phyloP scores from a whole-genome alignment of 1,140 invertebrate species.

The Stenopsyche tienmushanensis region DNA sequence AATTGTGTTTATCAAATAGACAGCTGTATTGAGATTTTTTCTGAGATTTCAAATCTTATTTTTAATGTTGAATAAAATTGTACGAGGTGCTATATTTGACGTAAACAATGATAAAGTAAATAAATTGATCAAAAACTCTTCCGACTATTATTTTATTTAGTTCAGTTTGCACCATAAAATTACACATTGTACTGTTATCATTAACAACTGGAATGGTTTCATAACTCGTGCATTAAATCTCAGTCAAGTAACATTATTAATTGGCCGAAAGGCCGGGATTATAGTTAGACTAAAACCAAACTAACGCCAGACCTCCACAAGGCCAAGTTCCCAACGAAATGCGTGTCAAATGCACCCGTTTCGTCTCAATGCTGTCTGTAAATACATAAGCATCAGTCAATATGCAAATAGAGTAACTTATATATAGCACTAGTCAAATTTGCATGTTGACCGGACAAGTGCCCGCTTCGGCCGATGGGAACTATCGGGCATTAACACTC shows the following conservation, averaged over 20 bases:
- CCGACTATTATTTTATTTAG: conserved; percentile 35
- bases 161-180: conserved; percentile 38
- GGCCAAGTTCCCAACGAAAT: conserved; percentile 57
- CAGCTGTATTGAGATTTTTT: conserved; percentile 24
- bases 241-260: conserved; percentile 39
- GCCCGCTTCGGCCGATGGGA: conserved; percentile 43
- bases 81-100: conserved; percentile 38
- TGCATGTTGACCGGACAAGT: conserved; percentile 21
- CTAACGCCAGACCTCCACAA: conserved; percentile 53
- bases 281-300: conserved; percentile 47
- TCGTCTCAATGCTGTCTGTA: conserved; percentile 53
- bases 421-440: conserved; percentile 6
- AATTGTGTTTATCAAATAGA: conserved; percentile 1
- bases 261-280: conserved; percentile 18
- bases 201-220: conserved; percentile 41
- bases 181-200: conserved; percentile 39
- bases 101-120: conserved; percentile 32
- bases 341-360: conserved; percentile 52
- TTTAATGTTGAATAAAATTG: conserved; percentile 29
- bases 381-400: conserved; percentile 57
- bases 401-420: conserved; percentile 49
- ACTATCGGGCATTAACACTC: conserved; percentile 60
- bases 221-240: conserved; percentile 37
- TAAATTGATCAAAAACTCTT: conserved; percentile 29
- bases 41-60: conserved; percentile 34